A percentile compares a stretch with the other conserved stretches of the same genome.
phyloP scores from a whole-genome alignment of 2,888 invertebrate genomes.

The Apodemia hepburni region DNA sequence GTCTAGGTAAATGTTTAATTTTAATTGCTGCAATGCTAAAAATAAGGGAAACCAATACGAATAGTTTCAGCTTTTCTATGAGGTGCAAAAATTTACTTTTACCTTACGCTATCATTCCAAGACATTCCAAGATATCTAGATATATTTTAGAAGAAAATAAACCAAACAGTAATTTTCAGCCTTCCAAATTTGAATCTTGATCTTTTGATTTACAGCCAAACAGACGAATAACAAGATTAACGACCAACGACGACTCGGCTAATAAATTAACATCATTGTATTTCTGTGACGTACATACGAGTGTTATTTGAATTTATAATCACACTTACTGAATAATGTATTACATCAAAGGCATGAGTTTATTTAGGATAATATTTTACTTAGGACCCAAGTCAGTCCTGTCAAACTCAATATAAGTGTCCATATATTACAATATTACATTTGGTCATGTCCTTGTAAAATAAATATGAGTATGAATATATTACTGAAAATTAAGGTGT shows the following conservation, averaged over 20 bases:
- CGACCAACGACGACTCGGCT: neutral
- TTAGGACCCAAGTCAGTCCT: conserved; percentile 4
- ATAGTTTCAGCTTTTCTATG: too few species aligned
- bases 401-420: conserved; percentile 8
- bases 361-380: conserved; percentile 49
- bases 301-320: conserved; percentile 41
- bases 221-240: too few species aligned
- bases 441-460: neutral
- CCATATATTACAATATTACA: conserved; percentile 6
- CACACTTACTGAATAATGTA: conserved; percentile 53
- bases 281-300: neutral
- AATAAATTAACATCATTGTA: neutral
- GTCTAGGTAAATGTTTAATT: too few species aligned
- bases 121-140: too few species aligned
- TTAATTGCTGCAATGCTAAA: too few species aligned
- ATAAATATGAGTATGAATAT: neutral
- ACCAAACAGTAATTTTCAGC: too few species aligned
- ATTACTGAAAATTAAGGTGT: neutral
- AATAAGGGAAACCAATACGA: too few species aligned
- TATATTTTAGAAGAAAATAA: too few species aligned
- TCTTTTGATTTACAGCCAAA: too few species aligned
- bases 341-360: conserved; percentile 54
- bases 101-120: too few species aligned
- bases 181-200: too few species aligned
- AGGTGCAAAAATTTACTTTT: too few species aligned